phyloP scores from a whole-genome alignment of 2,797 vertebrate species.

The Etheostoma nigrum region DNA sequence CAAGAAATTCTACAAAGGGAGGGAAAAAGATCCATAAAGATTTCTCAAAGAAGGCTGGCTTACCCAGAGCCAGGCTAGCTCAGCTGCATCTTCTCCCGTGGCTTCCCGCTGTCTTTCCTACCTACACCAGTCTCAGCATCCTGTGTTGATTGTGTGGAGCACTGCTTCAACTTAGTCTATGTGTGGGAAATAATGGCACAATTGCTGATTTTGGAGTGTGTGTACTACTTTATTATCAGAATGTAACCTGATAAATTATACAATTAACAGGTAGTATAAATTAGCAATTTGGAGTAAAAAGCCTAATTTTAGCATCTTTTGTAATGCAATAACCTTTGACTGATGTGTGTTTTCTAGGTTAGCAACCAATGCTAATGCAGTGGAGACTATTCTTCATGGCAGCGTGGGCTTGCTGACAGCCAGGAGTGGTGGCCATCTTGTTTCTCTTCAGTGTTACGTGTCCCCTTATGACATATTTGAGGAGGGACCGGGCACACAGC shows the following conservation, averaged over 20 bases:
- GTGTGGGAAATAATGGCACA: background rate
- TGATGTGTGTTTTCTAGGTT: conserved; percentile 87
- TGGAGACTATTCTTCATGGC: conserved; percentile 97
- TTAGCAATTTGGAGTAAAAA: background rate
- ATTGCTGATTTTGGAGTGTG: background rate
- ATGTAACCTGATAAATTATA: background rate
- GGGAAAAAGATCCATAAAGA: no score
- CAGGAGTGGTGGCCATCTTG: conserved; percentile 95
- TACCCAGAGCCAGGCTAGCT: no score
- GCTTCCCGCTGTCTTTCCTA: no score
- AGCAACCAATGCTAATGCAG: conserved; percentile 93
- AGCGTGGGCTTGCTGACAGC: conserved; percentile 94
- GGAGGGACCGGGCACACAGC: conserved; percentile 88
- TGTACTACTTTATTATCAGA: background rate
- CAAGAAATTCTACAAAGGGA: no score
- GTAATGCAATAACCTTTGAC: conserved; percentile 2
- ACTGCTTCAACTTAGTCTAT: no score
- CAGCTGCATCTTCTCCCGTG: no score
- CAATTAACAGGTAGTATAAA: background rate
- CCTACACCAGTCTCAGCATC: no score
- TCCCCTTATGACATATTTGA: conserved; percentile 95
- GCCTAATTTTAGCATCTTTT: background rate
- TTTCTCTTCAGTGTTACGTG: conserved; percentile 97
- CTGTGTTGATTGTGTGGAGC: no score
- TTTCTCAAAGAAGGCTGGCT: no score